phyloP scores from a whole-genome alignment of 2,113 vertebrate genomes.

The Zosterops pallidus region DNA sequence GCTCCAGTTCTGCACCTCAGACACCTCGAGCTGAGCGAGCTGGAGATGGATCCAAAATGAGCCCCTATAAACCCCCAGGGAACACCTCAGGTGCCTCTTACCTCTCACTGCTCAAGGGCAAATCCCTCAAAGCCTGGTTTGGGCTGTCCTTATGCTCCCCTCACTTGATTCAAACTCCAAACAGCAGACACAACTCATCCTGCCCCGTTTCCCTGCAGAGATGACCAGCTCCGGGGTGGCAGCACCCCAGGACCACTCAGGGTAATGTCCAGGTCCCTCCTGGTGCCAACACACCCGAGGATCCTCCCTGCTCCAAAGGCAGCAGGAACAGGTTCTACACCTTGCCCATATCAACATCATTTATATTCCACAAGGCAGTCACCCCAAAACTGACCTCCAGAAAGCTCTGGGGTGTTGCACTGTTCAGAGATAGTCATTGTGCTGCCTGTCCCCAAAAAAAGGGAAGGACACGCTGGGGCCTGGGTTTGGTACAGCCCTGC shows the following conservation, averaged over 20 bases:
- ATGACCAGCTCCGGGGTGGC: rapidly evolving
- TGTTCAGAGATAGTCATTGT: rapidly evolving
- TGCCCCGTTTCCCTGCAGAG: rapidly evolving
- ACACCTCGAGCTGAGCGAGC: rapidly evolving
- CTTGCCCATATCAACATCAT: neutral
- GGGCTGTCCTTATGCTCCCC: rapidly evolving
- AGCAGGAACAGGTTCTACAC: neutral
- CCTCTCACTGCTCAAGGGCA: neutral
- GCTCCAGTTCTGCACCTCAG: neutral
- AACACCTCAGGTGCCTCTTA: neutral
- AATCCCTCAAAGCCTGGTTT: neutral
- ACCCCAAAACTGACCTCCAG: neutral
- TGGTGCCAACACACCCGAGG: neutral
- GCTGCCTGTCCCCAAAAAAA: neutral
- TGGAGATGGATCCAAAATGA: rapidly evolving
- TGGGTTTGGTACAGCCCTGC: neutral
- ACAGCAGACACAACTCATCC: rapidly evolving
- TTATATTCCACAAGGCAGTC: neutral
- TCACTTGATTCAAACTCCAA: rapidly evolving
- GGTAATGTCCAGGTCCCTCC: rapidly evolving
- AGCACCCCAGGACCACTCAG: rapidly evolving
- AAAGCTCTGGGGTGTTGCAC: neutral
- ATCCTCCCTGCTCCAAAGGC: neutral
- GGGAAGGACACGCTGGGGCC: neutral
- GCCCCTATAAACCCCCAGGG: neutral